A percentile compares a stretch with the other conserved stretches of the same genome.
Conservation (phyloP, 2,113 vertebrate genomes). For the Callaeas wilsoni region DNA sequence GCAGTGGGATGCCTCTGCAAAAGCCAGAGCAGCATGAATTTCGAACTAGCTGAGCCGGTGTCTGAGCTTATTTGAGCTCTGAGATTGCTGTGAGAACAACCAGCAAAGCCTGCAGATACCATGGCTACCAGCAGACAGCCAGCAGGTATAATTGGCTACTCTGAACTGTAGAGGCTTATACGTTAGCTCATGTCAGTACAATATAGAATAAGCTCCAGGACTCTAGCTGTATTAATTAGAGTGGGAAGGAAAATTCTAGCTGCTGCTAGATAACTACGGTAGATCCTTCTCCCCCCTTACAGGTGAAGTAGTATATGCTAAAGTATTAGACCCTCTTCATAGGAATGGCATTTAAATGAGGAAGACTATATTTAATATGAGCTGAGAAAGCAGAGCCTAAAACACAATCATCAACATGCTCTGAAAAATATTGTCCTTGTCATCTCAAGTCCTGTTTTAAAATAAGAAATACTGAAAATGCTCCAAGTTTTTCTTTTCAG, state of each 20-base stretch:
- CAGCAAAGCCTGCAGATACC: conserved; percentile 19
- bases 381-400: background rate
- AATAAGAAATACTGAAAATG: background rate
- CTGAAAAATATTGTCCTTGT: background rate
- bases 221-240: background rate
- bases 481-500: background rate
- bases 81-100: conserved; percentile 21
- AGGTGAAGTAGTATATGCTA: background rate
- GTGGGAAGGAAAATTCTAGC: background rate
- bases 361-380: background rate
- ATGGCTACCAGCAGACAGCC: conserved; percentile 16
- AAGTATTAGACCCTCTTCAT: background rate
- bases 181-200: background rate
- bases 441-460: background rate
- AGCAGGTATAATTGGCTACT: conserved; percentile 23
- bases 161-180: background rate
- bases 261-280: background rate
- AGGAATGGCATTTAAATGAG: background rate
- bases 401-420: background rate
- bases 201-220: background rate
- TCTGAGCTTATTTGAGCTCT: conserved; percentile 48
- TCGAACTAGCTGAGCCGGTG: background rate
- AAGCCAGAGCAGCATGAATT: background rate
- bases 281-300: background rate
- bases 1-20: background rate